Conservation (phyloP, 1,140 invertebrate genomes). For the Meloidogyne hapla region DNA sequence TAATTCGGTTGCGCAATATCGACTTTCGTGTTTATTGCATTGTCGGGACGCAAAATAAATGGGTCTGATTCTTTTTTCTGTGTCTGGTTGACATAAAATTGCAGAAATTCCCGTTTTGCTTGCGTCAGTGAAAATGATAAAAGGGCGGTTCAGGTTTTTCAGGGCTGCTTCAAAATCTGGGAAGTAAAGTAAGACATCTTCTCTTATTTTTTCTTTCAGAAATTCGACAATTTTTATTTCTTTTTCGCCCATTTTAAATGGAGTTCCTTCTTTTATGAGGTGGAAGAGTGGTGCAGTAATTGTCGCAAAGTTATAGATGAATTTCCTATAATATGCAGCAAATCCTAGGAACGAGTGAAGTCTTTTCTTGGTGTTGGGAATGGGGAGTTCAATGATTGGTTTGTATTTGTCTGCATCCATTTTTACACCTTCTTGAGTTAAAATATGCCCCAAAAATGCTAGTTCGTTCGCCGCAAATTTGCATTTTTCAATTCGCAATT, state of each 20-base stretch:
- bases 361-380: neutral
- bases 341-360: conserved; percentile 32
- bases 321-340: conserved; percentile 28
- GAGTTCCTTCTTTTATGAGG: neutral
- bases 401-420: conserved; percentile 33
- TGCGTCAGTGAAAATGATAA: conserved; percentile 9
- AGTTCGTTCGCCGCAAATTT: conserved; percentile 46
- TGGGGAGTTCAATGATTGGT: conserved; percentile 8
- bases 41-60: conserved; percentile 18
- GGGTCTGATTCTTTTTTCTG: neutral
- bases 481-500: conserved; percentile 55
- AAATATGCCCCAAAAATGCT: conserved; percentile 34
- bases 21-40: conserved; percentile 7
- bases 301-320: conserved; percentile 22
- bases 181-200: conserved; percentile 8
- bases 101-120: conserved; percentile 14
- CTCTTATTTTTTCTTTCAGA: neutral
- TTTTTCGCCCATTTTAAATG: neutral
- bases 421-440: conserved; percentile 27
- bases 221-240: neutral
- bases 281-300: neutral
- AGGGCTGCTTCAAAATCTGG: neutral
- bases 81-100: conserved; percentile 2
- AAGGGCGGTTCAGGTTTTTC: neutral
- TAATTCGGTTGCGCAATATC: conserved; percentile 9